Percentiles rank a stretch among this genome's conserved stretches.
Evolutionary conservation across 2,888 invertebrate species (phyloP).

Genomic region (Chrysolina oricalcia): DNA sequence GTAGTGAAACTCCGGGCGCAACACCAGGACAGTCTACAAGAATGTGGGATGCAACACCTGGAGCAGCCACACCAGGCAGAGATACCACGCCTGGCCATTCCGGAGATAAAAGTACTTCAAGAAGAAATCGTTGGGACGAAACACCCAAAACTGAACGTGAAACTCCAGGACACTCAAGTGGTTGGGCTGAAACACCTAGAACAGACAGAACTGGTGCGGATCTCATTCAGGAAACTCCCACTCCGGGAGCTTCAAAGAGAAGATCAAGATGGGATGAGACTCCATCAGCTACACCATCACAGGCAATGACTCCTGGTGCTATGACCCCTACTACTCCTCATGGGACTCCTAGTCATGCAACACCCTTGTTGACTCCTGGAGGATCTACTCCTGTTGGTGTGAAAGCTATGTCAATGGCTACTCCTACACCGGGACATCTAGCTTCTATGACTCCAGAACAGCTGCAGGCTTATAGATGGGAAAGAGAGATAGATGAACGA

Average conservation of each 20-base stretch:
- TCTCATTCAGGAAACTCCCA: slow-evolving; percentile 88
- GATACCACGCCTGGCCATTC: slow-evolving; percentile 84
- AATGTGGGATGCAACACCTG: slow-evolving; percentile 98
- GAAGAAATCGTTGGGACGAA: slow-evolving; percentile 99
- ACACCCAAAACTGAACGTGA: slow-evolving; percentile 98
- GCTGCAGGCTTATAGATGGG: slow-evolving; percentile 97
- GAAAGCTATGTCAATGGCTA: slow-evolving; percentile 99
- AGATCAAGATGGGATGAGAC: slow-evolving; percentile 99
- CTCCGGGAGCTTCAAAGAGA: slow-evolving; percentile 95
- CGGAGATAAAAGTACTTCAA: slow-evolving; percentile 77
- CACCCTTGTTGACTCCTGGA: slow-evolving; percentile 83
- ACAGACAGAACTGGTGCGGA: slow-evolving; percentile 85
- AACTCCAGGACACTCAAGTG: slow-evolving; percentile 94
- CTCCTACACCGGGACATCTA: slow-evolving; percentile 96
- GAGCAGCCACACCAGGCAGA: slow-evolving; percentile 89
- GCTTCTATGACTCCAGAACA: slow-evolving; percentile 99
- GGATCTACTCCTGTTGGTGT: slow-evolving; percentile 91
- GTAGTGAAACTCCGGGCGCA: slow-evolving; percentile 90
- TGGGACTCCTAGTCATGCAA: slow-evolving; percentile 81
- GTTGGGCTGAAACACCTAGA: slow-evolving; percentile 99
- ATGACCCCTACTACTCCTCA: slow-evolving; percentile 79
- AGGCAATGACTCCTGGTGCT: slow-evolving; percentile 74
- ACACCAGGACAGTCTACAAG: slow-evolving; percentile 92
- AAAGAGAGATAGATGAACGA: slow-evolving; percentile 98
- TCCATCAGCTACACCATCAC: slow-evolving; percentile 82